A percentile compares a stretch with the other conserved stretches of the same genome.
These are phyloP conservation scores for Diacarnus erythraeanus DNA, from an alignment of 37 sponge, comb jelly and placozoan genomes.

Conservation along the genomic window DNA sequence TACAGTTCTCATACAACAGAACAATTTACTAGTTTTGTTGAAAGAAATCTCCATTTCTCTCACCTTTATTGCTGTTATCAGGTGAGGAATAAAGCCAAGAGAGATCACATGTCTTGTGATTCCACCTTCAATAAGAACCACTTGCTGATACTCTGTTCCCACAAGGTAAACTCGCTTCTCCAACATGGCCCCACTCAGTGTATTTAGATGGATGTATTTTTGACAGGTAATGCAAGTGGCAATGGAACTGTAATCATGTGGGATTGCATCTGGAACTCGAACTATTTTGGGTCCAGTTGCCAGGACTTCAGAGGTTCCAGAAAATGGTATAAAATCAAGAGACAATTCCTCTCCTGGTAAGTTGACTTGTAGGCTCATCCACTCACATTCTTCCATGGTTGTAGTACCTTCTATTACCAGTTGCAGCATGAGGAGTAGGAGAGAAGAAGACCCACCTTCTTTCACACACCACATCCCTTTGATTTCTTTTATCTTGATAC, in stretches of 20 bases:
- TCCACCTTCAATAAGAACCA: conserved; percentile 43
- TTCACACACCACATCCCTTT: background rate
- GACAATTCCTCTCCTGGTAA: conserved; percentile 4
- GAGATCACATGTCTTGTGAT: conserved; percentile 13
- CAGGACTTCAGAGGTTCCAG: no score
- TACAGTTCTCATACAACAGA: no score
- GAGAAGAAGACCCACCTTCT: background rate
- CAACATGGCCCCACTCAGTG: background rate
- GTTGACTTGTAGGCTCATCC: background rate
- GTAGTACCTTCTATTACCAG: background rate
- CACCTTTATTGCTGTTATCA: background rate
- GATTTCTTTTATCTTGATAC: background rate
- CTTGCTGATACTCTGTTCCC: conserved; percentile 44
- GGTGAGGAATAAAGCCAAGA: conserved; percentile 5
- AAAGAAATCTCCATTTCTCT: background rate
- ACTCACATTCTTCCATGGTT: background rate
- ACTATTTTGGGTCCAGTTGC: background rate
- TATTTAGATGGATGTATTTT: background rate
- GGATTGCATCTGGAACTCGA: background rate
- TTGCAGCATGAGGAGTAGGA: background rate
- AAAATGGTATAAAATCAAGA: conserved; percentile 7
- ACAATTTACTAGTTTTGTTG: no score
- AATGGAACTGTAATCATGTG: conserved; percentile 34
- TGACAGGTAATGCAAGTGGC: conserved; percentile 24
- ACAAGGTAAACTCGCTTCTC: conserved; percentile 2